Evolutionary conservation across 2,113 vertebrate species (phyloP).

Genomic region (Elgaria multicarinata): DNA sequence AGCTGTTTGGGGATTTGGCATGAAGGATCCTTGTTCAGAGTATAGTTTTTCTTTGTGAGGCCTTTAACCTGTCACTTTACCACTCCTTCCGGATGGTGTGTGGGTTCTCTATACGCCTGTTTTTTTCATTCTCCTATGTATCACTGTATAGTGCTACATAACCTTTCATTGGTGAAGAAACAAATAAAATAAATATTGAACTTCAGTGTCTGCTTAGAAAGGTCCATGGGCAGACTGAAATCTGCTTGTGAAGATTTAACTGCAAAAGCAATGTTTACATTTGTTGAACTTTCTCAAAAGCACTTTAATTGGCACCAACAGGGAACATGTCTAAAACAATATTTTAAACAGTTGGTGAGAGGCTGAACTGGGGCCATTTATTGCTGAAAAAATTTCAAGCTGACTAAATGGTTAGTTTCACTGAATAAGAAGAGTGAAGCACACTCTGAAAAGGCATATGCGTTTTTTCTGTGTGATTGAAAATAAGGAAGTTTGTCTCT

Average conservation of each 20-base stretch:
- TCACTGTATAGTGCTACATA: too few relatives aligned
- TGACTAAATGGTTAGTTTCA: neutral
- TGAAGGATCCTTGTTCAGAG: neutral
- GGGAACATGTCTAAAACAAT: neutral
- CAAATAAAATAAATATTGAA: neutral
- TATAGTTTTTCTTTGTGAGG: too few relatives aligned
- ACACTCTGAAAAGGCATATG: fast-evolving
- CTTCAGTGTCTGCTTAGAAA: neutral
- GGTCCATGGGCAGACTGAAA: neutral
- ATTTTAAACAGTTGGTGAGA: neutral
- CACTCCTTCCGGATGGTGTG: too few relatives aligned
- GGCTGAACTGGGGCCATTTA: neutral
- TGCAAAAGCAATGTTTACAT: neutral
- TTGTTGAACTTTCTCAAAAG: neutral
- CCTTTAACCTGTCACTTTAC: too few relatives aligned
- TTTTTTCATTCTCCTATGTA: too few relatives aligned
- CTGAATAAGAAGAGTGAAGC: neutral
- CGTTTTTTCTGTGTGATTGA: neutral
- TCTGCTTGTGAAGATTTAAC: neutral
- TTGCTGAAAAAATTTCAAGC: neutral
- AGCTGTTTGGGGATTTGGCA: neutral
- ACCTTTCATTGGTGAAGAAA: neutral
- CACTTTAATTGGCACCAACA: neutral
- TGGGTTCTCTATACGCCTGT: too few relatives aligned
- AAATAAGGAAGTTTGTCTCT: neutral